Evolutionary conservation across 2,797 vertebrate species (phyloP).

Genomic region (Sparus aurata): DNA sequence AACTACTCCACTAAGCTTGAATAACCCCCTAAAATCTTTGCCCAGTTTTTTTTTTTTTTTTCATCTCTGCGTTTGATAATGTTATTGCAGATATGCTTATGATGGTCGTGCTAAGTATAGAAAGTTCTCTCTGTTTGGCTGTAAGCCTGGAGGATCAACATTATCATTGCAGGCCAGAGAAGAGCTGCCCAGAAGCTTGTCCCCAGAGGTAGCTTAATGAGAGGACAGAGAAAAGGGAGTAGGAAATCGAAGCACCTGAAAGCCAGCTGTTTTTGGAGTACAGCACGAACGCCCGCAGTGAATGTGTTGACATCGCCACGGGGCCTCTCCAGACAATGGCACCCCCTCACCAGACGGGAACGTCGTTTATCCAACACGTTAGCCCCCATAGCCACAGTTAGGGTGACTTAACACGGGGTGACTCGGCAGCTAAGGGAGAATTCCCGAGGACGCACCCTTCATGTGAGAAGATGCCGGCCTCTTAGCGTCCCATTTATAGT

Average conservation of each 20-base stretch:
- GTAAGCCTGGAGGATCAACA: constrained; percentile 77
- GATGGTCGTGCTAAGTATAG: constrained; percentile 75
- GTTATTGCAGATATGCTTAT: constrained; percentile 72
- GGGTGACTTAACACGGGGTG: constrained; percentile 69
- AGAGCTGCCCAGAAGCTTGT: constrained; percentile 69
- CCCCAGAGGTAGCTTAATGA: constrained; percentile 73
- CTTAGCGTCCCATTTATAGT: constrained; percentile 43
- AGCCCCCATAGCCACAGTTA: constrained; percentile 37
- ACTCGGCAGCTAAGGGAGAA: constrained; percentile 49
- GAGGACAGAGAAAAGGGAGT: constrained; percentile 55
- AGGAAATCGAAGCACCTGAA: constrained; percentile 66
- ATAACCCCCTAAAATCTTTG: constrained; percentile 70
- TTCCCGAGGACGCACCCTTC: constrained; percentile 51
- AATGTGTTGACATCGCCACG: constrained; percentile 58
- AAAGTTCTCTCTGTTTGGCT: constrained; percentile 63
- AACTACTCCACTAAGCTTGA: constrained; percentile 72
- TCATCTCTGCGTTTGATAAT: constrained; percentile 55
- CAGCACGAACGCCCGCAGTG: constrained; percentile 44
- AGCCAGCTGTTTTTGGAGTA: constrained; percentile 46
- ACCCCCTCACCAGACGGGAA: not conserved
- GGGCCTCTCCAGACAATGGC: constrained; percentile 66
- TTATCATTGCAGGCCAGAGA: constrained; percentile 69
- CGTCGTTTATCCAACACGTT: constrained; percentile 69
- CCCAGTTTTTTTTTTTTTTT: constrained; percentile 53
- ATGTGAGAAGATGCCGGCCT: constrained; percentile 56